Percentiles rank a stretch among this genome's conserved stretches.
Conservation (phyloP, 2,888 invertebrate species). For the Melanotus villosus region DNA sequence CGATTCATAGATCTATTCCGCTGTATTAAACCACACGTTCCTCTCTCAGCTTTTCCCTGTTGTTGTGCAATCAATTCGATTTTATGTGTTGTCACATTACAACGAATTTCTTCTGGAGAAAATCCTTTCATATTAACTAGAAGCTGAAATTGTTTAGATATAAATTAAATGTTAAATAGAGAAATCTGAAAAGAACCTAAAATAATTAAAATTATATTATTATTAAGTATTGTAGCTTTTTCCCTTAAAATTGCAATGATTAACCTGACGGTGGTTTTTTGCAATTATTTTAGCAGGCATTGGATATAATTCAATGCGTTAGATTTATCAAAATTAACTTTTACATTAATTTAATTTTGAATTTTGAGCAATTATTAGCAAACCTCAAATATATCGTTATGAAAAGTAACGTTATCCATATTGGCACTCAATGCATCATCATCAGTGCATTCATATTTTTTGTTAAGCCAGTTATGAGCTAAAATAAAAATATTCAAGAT, state of each 20-base stretch:
- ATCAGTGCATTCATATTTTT: background rate
- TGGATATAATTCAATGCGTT: too few species aligned
- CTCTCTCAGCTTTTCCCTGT: background rate
- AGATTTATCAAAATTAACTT: too few species aligned
- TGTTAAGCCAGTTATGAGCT: background rate
- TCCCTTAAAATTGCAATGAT: too few species aligned
- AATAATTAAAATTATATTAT: too few species aligned
- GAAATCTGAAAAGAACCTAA: too few species aligned
- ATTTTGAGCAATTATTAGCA: too few species aligned
- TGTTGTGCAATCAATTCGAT: constrained; percentile 36
- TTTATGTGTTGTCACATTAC: constrained; percentile 28
- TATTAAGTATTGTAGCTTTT: too few species aligned
- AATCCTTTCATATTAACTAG: constrained; percentile 35
- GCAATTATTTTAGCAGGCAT: too few species aligned
- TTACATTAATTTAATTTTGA: too few species aligned
- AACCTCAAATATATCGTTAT: constrained; percentile 26
- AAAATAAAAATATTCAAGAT: constrained; percentile 7
- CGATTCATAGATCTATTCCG: constrained; percentile 23
- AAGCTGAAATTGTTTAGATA: too few species aligned
- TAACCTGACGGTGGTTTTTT: too few species aligned
- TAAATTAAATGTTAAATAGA: too few species aligned
- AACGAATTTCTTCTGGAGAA: constrained; percentile 35
- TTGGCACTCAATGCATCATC: background rate
- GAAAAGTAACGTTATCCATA: constrained; percentile 23
- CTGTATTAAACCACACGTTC: constrained; percentile 6